These are phyloP conservation scores for Ciconia boyciana DNA, from an alignment of 2,113 vertebrate genomes.

Conservation along the genomic window DNA sequence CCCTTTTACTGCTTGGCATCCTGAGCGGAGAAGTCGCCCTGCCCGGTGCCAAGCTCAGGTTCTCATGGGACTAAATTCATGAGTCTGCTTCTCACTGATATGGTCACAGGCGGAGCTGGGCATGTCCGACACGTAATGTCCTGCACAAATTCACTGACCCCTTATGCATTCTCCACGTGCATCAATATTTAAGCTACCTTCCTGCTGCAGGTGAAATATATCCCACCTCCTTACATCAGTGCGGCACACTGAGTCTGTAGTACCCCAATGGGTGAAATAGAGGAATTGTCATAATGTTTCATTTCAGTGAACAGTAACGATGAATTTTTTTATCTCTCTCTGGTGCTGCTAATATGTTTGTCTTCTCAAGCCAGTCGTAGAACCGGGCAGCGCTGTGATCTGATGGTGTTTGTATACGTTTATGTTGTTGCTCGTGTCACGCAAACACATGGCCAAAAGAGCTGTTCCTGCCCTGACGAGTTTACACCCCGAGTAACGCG, in stretches of 20 bases:
- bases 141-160: not conserved
- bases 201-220: not conserved
- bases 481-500: not conserved
- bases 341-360: not conserved
- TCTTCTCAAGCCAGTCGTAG: not conserved
- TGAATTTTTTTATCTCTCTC: not conserved
- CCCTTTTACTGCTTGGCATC: not conserved
- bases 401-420: not conserved
- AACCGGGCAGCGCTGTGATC: not conserved
- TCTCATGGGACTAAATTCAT: not conserved
- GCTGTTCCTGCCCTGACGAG: not conserved
- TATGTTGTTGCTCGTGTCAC: not conserved
- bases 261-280: accelerated
- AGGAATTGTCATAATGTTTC: not conserved
- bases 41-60: not conserved
- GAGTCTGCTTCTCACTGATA: not conserved
- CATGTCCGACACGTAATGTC: not conserved
- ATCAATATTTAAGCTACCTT: not conserved
- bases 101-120: not conserved
- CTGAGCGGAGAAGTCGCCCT: not conserved
- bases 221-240: not conserved
- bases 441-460: not conserved
- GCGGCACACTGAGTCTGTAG: not conserved
- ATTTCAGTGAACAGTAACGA: not conserved
- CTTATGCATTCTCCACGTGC: not conserved